Evolutionary conservation across 2,797 vertebrate genomes (phyloP).

Genomic region (Siniperca undulata): DNA sequence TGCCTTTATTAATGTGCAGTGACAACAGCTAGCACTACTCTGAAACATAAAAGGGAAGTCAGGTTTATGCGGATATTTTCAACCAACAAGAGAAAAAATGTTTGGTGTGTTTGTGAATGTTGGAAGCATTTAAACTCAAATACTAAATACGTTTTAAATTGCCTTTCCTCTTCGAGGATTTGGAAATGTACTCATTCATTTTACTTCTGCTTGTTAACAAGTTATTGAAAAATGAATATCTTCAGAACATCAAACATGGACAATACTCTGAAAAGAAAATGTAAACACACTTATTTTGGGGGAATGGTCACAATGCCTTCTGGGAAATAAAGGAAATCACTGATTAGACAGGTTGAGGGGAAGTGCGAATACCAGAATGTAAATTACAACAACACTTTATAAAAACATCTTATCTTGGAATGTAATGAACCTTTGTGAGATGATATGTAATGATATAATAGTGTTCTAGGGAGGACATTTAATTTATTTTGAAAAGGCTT

Average conservation of each 20-base stretch:
- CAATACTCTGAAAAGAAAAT: not conserved
- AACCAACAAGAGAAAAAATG: not conserved
- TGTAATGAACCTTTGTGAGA: slow-evolving; percentile 3
- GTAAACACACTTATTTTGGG: not conserved
- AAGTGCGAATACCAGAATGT: not conserved
- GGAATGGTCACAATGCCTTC: not conserved
- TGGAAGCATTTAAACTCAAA: not conserved
- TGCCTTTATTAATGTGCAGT: not conserved
- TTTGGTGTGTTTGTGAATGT: not conserved
- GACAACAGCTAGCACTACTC: not conserved
- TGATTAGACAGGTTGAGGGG: not conserved
- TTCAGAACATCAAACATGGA: not conserved
- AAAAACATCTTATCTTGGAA: slow-evolving; percentile 1
- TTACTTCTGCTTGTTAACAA: not conserved
- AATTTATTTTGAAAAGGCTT: slow-evolving; percentile 7
- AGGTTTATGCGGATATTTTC: not conserved
- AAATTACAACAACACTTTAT: not conserved
- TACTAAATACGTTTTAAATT: not conserved
- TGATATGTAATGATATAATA: not conserved
- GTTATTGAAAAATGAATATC: not conserved
- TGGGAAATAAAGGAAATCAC: not conserved
- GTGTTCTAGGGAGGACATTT: slow-evolving; percentile 20
- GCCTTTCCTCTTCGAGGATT: not conserved
- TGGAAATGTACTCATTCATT: not conserved
- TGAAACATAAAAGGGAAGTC: not conserved